A percentile compares a stretch with the other conserved stretches of the same genome.
These are phyloP conservation scores for Hemitrygon akajei DNA, from an alignment of 2,797 vertebrate genomes.

Conservation along the genomic window DNA sequence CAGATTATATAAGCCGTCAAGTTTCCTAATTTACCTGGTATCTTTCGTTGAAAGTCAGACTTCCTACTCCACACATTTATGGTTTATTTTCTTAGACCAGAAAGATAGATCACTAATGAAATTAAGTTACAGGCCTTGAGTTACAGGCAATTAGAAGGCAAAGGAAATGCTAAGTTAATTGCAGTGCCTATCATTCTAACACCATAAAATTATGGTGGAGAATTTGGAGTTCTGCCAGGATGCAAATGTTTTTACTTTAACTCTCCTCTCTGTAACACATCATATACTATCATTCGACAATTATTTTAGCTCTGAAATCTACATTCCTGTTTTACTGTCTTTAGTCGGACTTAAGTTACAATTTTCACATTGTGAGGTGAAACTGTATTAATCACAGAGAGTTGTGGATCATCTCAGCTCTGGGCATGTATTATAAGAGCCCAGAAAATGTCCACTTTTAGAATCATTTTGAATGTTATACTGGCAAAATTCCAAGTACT, in stretches of 20 bases:
- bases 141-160: neutral
- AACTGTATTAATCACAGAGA: neutral
- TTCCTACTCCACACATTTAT: neutral
- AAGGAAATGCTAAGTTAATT: neutral
- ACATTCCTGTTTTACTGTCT: neutral
- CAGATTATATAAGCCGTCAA: neutral
- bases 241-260: neutral
- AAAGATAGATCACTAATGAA: neutral
- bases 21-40: neutral
- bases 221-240: neutral
- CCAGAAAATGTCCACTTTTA: constrained; percentile 1
- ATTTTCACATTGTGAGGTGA: neutral
- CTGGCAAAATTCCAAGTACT: constrained; percentile 31
- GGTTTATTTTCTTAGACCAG: neutral
- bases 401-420: neutral
- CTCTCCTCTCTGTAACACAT: neutral
- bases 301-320: neutral
- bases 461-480: constrained; percentile 8
- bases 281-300: neutral
- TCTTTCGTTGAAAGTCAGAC: neutral
- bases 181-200: neutral
- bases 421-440: neutral
- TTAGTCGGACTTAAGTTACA: neutral
- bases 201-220: neutral
- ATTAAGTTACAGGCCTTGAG: neutral